Evolutionary conservation across 37 sponge, comb jelly and placozoan species (phyloP).

Genomic region (Ianthella basta): DNA sequence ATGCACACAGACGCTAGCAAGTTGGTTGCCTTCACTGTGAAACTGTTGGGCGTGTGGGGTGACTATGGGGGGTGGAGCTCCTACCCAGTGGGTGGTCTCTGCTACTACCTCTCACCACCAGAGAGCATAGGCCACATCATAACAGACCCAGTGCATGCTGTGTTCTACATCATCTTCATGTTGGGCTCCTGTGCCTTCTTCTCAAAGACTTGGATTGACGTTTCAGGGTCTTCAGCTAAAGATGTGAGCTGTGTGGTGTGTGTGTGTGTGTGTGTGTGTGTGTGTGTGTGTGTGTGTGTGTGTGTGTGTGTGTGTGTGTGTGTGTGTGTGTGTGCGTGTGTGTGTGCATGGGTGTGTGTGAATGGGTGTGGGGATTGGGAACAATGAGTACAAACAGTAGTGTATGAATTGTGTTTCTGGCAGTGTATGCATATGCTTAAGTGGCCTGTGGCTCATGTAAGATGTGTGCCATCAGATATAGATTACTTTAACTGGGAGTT

Average conservation of each 20-base stretch:
- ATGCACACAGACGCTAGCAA: too few relatives aligned
- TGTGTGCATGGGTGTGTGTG: conserved; percentile 9
- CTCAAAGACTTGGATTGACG: conserved; percentile 97
- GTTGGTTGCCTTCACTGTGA: conserved; percentile 82
- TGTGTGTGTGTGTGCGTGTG: conserved; percentile 53
- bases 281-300: conserved; percentile 37
- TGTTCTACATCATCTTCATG: conserved; percentile 93
- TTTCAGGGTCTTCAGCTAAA: conserved; percentile 92
- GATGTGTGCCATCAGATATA: too few relatives aligned
- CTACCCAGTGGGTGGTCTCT: conserved; percentile 89
- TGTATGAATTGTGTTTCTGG: too few relatives aligned
- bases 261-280: too few relatives aligned
- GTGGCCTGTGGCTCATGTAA: too few relatives aligned
- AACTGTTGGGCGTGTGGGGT: conserved; percentile 87
- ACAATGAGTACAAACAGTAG: too few relatives aligned
- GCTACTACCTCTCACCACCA: conserved; percentile 94
- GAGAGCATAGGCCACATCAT: conserved; percentile 75
- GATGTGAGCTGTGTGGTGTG: conserved; percentile 75
- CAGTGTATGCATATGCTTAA: too few relatives aligned
- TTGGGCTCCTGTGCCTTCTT: conserved; percentile 96
- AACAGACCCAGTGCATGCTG: conserved; percentile 87
- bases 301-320: conserved; percentile 35
- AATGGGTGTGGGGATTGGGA: not conserved
- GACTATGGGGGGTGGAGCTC: conserved; percentile 69
- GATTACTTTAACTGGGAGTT: not conserved